Conservation (phyloP, 2,113 vertebrate genomes). For the Dasyurus viverrinus region DNA sequence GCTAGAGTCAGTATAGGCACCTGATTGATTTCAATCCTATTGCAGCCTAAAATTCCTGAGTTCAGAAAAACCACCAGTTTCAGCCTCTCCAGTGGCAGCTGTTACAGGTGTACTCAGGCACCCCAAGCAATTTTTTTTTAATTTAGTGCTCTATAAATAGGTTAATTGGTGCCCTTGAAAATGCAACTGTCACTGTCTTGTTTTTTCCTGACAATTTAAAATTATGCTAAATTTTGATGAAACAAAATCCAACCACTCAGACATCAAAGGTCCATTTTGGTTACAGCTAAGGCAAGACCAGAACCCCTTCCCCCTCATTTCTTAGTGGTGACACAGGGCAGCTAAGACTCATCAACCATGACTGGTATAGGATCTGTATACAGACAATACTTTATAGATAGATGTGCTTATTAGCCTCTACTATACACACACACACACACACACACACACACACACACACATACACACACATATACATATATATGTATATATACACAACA, state of each 20-base stretch:
- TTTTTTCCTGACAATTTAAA: constrained; percentile 64
- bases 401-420: no score
- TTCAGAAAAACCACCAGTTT: background rate
- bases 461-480: no score
- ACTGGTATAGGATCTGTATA: background rate
- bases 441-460: no score
- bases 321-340: constrained; percentile 16
- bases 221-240: constrained; percentile 59
- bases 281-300: constrained; percentile 29
- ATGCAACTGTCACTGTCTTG: constrained; percentile 60
- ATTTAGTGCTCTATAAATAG: constrained; percentile 68
- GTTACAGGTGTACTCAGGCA: background rate
- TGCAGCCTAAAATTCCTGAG: background rate
- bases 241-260: constrained; percentile 59
- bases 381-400: no score
- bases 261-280: constrained; percentile 49
- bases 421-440: no score
- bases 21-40: background rate
- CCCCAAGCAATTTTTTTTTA: constrained; percentile 23
- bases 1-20: background rate
- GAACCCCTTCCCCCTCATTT: constrained; percentile 14
- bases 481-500: background rate
- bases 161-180: constrained; percentile 67
- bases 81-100: background rate
- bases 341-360: constrained; percentile 15